Percentiles rank a stretch among this genome's conserved stretches.
These are phyloP conservation scores for Tipula vernalis DNA, from an alignment of 2,888 invertebrate genomes.

Conservation along the genomic window DNA sequence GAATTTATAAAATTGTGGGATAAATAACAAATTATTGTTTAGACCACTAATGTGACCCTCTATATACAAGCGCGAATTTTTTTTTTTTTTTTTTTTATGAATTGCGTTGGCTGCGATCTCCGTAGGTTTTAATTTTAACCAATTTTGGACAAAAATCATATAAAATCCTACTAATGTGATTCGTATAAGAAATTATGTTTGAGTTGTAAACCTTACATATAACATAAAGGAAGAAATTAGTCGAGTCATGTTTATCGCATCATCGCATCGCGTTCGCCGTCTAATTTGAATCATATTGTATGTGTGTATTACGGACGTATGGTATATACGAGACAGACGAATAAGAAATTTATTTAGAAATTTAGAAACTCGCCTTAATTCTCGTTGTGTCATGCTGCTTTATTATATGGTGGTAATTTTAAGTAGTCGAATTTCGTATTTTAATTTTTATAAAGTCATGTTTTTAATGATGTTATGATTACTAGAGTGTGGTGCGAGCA, in stretches of 20 bases:
- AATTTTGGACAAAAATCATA: background rate
- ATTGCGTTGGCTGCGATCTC: too few species aligned
- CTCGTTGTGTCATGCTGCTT: constrained; percentile 4
- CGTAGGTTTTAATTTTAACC: too few species aligned
- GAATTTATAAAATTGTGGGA: too few species aligned
- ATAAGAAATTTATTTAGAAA: constrained; percentile 4
- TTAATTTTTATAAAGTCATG: background rate
- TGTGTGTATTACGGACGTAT: too few species aligned
- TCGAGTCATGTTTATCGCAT: background rate
- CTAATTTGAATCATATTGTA: background rate
- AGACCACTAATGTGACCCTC: too few species aligned
- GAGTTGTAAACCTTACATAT: too few species aligned
- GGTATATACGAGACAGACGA: background rate
- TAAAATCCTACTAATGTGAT: background rate
- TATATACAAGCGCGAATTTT: too few species aligned
- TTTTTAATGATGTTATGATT: background rate
- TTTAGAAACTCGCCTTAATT: background rate
- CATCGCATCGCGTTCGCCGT: background rate
- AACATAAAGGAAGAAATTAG: background rate
- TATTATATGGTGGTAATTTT: background rate
- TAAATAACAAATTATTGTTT: too few species aligned
- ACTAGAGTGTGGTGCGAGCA: background rate
- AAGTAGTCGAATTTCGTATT: background rate
- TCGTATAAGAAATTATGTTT: too few species aligned
- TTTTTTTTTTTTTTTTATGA: too few species aligned